phyloP scores from a whole-genome alignment of 2,113 vertebrate genomes.

The Tragelaphus imberbis region DNA sequence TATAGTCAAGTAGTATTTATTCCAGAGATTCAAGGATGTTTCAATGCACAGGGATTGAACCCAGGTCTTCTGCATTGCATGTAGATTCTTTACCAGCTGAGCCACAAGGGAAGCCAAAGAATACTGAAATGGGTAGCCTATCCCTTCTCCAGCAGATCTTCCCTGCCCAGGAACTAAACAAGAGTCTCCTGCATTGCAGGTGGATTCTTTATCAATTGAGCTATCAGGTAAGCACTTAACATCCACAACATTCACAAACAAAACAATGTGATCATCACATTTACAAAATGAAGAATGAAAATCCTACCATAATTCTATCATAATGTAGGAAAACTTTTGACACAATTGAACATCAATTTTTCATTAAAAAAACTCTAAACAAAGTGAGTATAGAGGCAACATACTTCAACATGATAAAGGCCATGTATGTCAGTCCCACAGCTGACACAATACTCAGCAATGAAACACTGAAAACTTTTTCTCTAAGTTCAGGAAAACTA shows the following conservation, averaged over 20 bases:
- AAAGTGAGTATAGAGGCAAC: background rate
- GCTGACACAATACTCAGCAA: background rate
- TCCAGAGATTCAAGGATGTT: background rate
- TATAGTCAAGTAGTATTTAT: background rate
- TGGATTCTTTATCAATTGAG: background rate
- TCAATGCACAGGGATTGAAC: background rate
- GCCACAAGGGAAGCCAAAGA: background rate
- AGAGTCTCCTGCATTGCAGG: background rate
- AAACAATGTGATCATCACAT: background rate
- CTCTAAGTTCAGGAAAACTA: background rate
- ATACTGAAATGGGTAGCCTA: background rate
- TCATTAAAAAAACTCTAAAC: background rate
- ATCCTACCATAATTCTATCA: background rate
- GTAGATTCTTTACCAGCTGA: background rate
- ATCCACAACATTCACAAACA: background rate
- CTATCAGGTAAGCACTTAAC: background rate
- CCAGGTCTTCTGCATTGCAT: background rate
- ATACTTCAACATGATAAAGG: background rate
- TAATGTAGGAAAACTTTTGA: background rate
- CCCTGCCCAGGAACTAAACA: background rate
- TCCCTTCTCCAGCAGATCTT: background rate
- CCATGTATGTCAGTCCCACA: background rate
- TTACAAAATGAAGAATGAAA: background rate
- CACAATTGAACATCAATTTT: background rate
- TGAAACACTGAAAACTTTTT: background rate